Evolutionary conservation across 2,113 vertebrate genomes (phyloP).

Genomic region (Cnemophilus loriae): DNA sequence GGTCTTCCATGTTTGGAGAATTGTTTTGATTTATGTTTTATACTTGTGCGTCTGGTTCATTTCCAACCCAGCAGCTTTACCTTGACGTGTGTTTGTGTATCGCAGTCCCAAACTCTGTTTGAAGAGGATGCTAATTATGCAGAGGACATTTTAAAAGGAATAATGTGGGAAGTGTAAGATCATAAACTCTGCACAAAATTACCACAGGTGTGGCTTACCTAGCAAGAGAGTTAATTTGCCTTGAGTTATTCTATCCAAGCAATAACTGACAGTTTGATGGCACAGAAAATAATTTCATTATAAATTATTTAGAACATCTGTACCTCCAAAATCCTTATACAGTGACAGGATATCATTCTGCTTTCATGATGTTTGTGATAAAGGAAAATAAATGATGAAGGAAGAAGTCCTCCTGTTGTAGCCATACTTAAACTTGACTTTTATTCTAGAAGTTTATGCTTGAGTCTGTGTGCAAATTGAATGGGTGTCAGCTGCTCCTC

Average conservation of each 20-base stretch:
- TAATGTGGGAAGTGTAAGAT: not conserved
- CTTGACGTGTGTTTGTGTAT: not conserved
- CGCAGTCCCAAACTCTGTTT: not conserved
- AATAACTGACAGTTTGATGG: not conserved
- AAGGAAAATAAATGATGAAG: not conserved
- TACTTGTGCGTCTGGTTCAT: not conserved
- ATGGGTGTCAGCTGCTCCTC: slow-evolving; percentile 30
- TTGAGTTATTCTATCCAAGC: not conserved
- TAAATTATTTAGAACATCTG: not conserved
- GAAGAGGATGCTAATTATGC: not conserved
- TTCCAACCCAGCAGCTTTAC: not conserved
- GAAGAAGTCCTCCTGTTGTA: not conserved
- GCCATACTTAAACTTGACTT: not conserved
- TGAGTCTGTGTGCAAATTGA: not conserved
- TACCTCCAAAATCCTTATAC: not conserved
- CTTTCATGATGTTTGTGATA: not conserved
- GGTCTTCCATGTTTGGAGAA: not conserved
- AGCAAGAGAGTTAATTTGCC: slow-evolving; percentile 3
- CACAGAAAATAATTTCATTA: not conserved
- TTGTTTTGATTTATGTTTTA: not conserved
- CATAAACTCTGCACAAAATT: not conserved
- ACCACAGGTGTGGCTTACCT: not conserved
- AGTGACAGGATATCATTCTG: not conserved
- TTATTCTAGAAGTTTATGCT: not conserved
- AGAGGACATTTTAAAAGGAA: not conserved